These are phyloP conservation scores for Raja brachyura DNA, from an alignment of 2,113 vertebrate species.

Conservation along the genomic window DNA sequence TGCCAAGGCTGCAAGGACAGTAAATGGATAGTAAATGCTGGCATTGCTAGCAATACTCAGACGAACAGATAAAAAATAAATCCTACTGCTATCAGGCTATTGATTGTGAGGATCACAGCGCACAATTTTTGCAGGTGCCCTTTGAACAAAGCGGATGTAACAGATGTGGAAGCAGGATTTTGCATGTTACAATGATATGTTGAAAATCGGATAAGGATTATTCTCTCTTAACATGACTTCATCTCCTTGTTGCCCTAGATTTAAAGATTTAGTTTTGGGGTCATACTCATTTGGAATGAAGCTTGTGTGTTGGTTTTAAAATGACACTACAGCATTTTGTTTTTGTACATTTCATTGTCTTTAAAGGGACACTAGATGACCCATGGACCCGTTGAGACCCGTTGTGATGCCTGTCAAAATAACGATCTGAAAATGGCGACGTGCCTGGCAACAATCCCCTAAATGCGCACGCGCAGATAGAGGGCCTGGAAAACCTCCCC, in stretches of 20 bases:
- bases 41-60: no score
- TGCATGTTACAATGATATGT: neutral
- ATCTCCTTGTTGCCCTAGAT: constrained; percentile 17
- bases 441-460: no score
- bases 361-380: neutral
- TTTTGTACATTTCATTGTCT: neutral
- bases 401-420: no score
- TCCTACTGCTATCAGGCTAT: neutral
- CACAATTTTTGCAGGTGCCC: neutral
- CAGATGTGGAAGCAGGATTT: neutral
- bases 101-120: neutral
- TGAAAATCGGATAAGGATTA: constrained; percentile 22
- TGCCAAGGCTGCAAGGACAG: no score
- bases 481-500: no score
- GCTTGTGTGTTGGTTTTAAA: neutral
- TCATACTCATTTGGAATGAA: neutral
- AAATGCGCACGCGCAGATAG: no score
- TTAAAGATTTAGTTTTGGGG: neutral
- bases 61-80: neutral
- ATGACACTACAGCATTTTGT: neutral
- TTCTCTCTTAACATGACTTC: neutral
- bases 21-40: no score
- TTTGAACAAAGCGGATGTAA: neutral
- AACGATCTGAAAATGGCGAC: no score
- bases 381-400: no score